These are phyloP conservation scores for Lipophrys pholis DNA, from an alignment of 2,113 vertebrate species.

Conservation along the genomic window DNA sequence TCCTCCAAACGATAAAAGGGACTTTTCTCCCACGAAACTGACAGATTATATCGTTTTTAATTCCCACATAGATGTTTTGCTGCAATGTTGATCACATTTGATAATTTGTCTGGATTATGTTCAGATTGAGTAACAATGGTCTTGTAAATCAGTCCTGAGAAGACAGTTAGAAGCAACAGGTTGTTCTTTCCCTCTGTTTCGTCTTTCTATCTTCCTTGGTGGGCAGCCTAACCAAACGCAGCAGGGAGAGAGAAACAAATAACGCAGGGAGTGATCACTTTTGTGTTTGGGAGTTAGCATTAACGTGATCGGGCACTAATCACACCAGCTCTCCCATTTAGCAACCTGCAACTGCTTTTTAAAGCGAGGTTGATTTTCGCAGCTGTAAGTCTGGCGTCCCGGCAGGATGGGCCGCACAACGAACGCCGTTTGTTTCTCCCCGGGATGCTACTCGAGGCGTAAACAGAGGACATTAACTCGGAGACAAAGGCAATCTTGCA, in stretches of 20 bases:
- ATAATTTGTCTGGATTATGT: no score
- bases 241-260: background rate
- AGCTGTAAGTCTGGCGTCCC: background rate
- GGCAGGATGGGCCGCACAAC: conserved; percentile 1
- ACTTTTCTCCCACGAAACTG: no score
- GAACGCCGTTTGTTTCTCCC: conserved; percentile 9
- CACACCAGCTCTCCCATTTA: conserved; percentile 27
- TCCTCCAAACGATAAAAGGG: no score
- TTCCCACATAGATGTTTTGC: no score
- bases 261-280: conserved; percentile 38
- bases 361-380: conserved; percentile 30
- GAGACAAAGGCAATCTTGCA: conserved; percentile 49
- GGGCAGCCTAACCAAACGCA: conserved; percentile 27
- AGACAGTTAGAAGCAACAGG: background rate
- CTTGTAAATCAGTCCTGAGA: conserved; percentile 18
- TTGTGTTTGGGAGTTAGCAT: conserved; percentile 38
- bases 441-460: conserved; percentile 12
- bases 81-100: no score
- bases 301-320: conserved; percentile 36
- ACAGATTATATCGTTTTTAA: no score
- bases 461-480: conserved; percentile 14
- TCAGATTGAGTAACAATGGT: background rate
- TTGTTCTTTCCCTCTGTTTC: background rate
- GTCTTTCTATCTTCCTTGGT: conserved; percentile 7
- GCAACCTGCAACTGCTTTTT: conserved; percentile 32